A percentile compares a stretch with the other conserved stretches of the same genome.
phyloP scores from a whole-genome alignment of 2,888 invertebrate genomes.

The Pollenia amentaria region DNA sequence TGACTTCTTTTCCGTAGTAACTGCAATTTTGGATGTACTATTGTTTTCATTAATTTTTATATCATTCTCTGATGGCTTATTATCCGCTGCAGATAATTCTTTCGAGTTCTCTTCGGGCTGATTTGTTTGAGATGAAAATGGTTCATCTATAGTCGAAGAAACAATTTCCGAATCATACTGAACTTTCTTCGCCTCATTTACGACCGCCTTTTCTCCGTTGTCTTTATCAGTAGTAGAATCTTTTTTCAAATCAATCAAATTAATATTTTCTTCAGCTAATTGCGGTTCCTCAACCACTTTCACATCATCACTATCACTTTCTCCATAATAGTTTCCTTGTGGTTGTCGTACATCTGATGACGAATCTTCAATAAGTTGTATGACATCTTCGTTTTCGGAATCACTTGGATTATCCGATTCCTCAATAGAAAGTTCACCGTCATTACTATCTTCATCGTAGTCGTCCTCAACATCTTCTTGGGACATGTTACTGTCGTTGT shows the following conservation, averaged over 20 bases:
- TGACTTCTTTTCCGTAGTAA: constrained; percentile 1
- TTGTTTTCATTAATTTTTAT: constrained; percentile 4
- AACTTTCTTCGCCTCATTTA: constrained; percentile 25
- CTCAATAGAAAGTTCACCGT: constrained; percentile 38
- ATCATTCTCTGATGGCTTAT: background rate
- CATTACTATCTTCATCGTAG: constrained; percentile 28
- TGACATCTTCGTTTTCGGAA: constrained; percentile 28
- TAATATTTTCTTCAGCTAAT: background rate
- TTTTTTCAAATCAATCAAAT: background rate
- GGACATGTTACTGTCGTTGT: background rate
- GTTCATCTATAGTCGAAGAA: background rate
- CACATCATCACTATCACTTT: constrained; percentile 59
- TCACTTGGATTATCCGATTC: constrained; percentile 18
- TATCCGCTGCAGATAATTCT: background rate
- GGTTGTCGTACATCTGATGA: constrained; percentile 46
- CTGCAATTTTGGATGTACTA: constrained; percentile 12
- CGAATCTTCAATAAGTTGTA: constrained; percentile 65
- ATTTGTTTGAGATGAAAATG: background rate
- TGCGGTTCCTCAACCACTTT: constrained; percentile 31
- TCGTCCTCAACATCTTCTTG: background rate
- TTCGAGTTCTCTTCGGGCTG: background rate
- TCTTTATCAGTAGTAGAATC: background rate
- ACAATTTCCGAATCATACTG: constrained; percentile 37
- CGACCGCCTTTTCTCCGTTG: background rate
- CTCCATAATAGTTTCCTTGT: constrained; percentile 19